Evolutionary conservation across 2,888 invertebrate genomes (phyloP).

Genomic region (Phaedon cochleariae): DNA sequence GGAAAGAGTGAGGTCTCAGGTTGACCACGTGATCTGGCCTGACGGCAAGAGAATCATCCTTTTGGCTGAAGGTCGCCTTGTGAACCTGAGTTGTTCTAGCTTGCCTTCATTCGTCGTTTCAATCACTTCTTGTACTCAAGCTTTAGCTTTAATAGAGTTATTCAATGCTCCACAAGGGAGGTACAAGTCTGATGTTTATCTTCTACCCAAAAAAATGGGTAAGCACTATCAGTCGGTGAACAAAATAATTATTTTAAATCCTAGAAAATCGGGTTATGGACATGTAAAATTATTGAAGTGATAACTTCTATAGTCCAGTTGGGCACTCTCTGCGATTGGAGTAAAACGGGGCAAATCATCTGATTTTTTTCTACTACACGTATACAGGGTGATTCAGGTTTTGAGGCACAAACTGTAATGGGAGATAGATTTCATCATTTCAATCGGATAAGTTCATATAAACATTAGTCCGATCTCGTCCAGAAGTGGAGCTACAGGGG

Average conservation of each 20-base stretch:
- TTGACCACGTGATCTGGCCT: slow-evolving; percentile 98
- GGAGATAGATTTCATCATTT: too few relatives aligned
- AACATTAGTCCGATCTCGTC: too few relatives aligned
- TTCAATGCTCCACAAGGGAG: slow-evolving; percentile 95
- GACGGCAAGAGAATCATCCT: slow-evolving; percentile 94
- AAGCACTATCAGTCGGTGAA: slow-evolving; percentile 55
- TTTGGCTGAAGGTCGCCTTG: slow-evolving; percentile 93
- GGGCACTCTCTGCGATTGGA: too few relatives aligned
- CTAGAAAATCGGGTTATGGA: too few relatives aligned
- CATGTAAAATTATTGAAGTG: neutral
- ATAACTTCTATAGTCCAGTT: neutral
- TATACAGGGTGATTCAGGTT: too few relatives aligned
- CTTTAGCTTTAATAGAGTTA: slow-evolving; percentile 94
- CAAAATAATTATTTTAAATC: too few relatives aligned
- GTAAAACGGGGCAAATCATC: too few relatives aligned
- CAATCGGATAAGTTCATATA: too few relatives aligned
- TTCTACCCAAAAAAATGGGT: slow-evolving; percentile 99
- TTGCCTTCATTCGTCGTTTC: slow-evolving; percentile 98
- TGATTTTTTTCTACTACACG: too few relatives aligned
- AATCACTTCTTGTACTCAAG: slow-evolving; percentile 97
- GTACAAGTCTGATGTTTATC: slow-evolving; percentile 96
- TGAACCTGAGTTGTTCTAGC: slow-evolving; percentile 96
- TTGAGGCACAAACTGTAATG: too few relatives aligned
- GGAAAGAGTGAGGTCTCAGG: slow-evolving; percentile 97
- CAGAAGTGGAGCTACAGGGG: too few relatives aligned